Evolutionary conservation across 2,888 invertebrate species (phyloP), one percentile per base, ranked within the genome.

Genomic region (Mythimna vitellina): DNA sequence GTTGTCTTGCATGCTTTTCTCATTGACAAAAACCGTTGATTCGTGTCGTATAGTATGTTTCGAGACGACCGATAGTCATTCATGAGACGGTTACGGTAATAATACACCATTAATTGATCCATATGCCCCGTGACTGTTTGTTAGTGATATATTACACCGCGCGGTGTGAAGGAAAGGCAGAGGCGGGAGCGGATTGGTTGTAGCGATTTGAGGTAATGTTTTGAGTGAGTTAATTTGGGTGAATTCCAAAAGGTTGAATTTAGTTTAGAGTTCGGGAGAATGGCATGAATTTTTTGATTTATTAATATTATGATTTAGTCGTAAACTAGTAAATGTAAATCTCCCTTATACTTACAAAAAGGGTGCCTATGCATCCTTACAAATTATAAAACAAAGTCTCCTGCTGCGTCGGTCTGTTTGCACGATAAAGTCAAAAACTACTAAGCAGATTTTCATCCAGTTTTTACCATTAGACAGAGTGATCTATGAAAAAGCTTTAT

Each of bases 81-180:
- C 77, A 82, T 70, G 69, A 68, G 83, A 80, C 77, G 75, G 76
- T 83, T 70, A 73, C 64, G 67, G 90, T 87, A 90, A 91, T 84
- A 78, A 73, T 81, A 92, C 85, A 87, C 88, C 84, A 87, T 88
- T 86, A 88, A 90, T 91, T 90, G 91, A 90, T 89, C 87, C 86
- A 65, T 57, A 56, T 64, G 80, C 70, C 77, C 75, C 74, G 77
- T 75, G 84, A 76, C 74, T 80, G 62, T 76, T 85, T 82, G 84
- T 83, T 89, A 88, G 81, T 87, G 90, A 89, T 89, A 92, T 86
- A 82, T 68, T 85, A 92, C 89, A 92, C 90, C 86, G 64, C 57
- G 65, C 80, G 88, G 87, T 38, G 29, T 12, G 32, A 60, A 63
- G 6, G n/a, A 82, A 1, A 17, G 65, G 82, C 70, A 67, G 67